phyloP scores from a whole-genome alignment of 2,888 invertebrate species.

The Nasonovia ribisnigri region DNA sequence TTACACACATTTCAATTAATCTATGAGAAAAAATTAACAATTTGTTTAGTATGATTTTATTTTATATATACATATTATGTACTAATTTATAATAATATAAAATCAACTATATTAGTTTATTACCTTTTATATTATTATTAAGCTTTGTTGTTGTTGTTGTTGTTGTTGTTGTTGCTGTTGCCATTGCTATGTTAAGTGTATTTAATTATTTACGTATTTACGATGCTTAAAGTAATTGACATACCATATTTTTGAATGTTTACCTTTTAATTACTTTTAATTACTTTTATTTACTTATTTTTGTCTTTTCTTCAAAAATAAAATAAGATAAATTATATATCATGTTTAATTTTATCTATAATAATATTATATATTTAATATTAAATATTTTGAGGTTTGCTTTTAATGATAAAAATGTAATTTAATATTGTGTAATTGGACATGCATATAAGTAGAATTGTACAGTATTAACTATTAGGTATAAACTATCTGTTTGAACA shows the following conservation, averaged over 20 bases:
- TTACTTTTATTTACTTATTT: not conserved
- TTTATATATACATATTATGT: not conserved
- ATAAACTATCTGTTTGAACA: conserved; percentile 1
- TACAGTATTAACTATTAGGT: conserved; percentile 4
- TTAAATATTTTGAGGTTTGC: not conserved
- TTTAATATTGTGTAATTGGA: conserved; percentile 13
- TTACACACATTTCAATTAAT: not conserved
- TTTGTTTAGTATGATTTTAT: not conserved
- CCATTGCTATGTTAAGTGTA: not conserved
- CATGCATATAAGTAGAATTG: conserved; percentile 22
- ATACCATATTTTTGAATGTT: not conserved
- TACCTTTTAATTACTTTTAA: not conserved
- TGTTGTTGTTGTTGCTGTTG: conserved; percentile 17
- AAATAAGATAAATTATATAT: not conserved
- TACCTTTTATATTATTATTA: conserved; percentile 13
- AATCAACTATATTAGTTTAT: not conserved
- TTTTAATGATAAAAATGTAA: not conserved
- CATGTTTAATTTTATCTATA: not conserved
- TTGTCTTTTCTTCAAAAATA: conserved; percentile 13
- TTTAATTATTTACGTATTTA: conserved; percentile 27
- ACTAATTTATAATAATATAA: not conserved
- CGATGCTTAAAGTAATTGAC: not conserved
- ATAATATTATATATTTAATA: not conserved
- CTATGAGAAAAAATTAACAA: not conserved
- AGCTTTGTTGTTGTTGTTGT: conserved; percentile 33